phyloP scores from a whole-genome alignment of 2,797 vertebrate species.

The Scyliorhinus canicula region DNA sequence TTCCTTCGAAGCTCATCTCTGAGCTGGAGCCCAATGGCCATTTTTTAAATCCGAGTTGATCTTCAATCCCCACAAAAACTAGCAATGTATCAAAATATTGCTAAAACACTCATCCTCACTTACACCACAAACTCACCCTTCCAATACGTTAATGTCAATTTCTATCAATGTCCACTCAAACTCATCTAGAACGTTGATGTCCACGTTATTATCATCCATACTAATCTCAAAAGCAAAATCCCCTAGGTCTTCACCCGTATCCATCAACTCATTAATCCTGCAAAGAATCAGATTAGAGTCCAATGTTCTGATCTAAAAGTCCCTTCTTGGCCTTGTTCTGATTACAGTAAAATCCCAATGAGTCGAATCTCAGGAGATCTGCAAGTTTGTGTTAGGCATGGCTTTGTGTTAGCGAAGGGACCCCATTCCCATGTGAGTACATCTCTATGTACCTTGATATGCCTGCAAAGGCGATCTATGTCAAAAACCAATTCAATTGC shows the following conservation, averaged over 20 bases:
- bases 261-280: not conserved
- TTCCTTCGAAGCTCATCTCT: not conserved
- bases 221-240: not conserved
- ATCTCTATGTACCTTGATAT: no score
- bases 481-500: no score
- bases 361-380: no score
- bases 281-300: not conserved
- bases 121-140: not conserved
- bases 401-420: no score
- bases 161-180: not conserved
- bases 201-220: not conserved
- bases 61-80: not conserved
- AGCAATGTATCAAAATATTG: no score
- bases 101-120: not conserved
- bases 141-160: not conserved
- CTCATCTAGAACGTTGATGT: no score
- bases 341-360: not conserved
- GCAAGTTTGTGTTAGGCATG: no score
- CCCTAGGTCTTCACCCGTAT: not conserved
- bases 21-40: not conserved
- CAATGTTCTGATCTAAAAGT: not conserved
- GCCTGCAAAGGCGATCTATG: no score
- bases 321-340: not conserved
- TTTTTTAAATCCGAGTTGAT: not conserved
- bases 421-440: no score